Evolutionary conservation across 2,888 invertebrate genomes (phyloP), one percentile per base, ranked within the genome.

Genomic region (Euspilapteryx auroguttella): DNA sequence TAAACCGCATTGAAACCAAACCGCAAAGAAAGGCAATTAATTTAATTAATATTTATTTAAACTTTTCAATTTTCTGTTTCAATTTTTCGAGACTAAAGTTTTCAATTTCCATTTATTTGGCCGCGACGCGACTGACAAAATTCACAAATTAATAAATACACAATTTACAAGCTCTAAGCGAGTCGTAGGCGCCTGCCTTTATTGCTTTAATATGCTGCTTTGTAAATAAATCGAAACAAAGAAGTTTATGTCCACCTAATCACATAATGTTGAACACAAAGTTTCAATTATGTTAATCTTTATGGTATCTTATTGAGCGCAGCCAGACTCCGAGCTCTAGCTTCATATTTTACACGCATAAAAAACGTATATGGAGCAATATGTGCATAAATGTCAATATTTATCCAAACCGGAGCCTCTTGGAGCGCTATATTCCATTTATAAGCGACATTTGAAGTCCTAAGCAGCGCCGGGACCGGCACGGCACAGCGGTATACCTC

Each of bases 371-470:
- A 71, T 71, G 71, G 75, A 73, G 68, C 68, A 73, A 69, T 68
- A 69, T 69, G 69, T 71, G 69, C 69, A 68, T 71, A 71, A 73
- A 69, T 64, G 71, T 65, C 66, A 63, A 69, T 71, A 64, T 69
- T 69, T 61, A 55, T 55, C 50, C 49, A 44, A 39, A 40, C 34
- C 45, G 49, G 36, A 41, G 38, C 32, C 37, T 37, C 41, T 42
- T 45, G 45, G 53, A 46, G 54, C 47, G 47, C 41, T 36, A 36
- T 36, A 29, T 34, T 41, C 55, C 57, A 61, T 66, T 65, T 68
- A 64, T 57, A 58, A 50, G 47, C 44, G 39, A 48, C 55, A 49
- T 55, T 54, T 50, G 49, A 54, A 46, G 52, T 48, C 57, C 53
- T 52, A 57, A 51, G 53, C 44, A 56, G 49, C 47, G 40, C 47